phyloP scores from a whole-genome alignment of 2,888 invertebrate genomes.

The Drosophila robusta region DNA sequence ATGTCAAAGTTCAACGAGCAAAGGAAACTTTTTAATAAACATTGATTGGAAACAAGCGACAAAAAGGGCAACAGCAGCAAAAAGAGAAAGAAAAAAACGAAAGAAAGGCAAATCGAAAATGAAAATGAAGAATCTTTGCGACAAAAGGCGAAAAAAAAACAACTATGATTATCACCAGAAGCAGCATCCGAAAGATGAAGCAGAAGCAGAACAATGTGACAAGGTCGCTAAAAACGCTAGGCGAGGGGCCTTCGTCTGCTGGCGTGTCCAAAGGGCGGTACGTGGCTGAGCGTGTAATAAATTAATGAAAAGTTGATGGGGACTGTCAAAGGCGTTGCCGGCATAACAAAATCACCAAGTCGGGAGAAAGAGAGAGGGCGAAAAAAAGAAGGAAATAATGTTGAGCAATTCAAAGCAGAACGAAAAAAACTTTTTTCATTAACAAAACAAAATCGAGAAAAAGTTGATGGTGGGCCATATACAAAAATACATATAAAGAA shows the following conservation, averaged over 20 bases:
- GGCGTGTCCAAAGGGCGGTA: slow-evolving; percentile 9
- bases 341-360: slow-evolving; percentile 31
- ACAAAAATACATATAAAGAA: slow-evolving; percentile 17
- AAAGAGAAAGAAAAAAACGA: not conserved
- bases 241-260: not conserved
- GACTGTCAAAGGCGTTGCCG: slow-evolving; percentile 62
- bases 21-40: slow-evolving; percentile 67
- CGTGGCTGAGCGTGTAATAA: slow-evolving; percentile 65
- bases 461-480: slow-evolving; percentile 49
- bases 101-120: slow-evolving; percentile 34
- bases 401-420: slow-evolving; percentile 18
- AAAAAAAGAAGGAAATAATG: slow-evolving; percentile 15
- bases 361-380: too few species aligned
- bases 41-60: slow-evolving; percentile 60
- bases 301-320: slow-evolving; percentile 74
- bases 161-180: slow-evolving; percentile 56
- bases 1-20: slow-evolving; percentile 66
- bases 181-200: slow-evolving; percentile 10
- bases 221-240: slow-evolving; percentile 14
- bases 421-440: slow-evolving; percentile 70
- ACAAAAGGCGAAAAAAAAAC: slow-evolving; percentile 37
- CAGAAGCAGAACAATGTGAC: slow-evolving; percentile 27
- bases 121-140: slow-evolving; percentile 51
- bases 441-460: slow-evolving; percentile 67
- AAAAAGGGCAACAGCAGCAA: slow-evolving; percentile 26